Evolutionary conservation across 2,888 invertebrate species (phyloP).

Genomic region (Cacoxenus indagator): DNA sequence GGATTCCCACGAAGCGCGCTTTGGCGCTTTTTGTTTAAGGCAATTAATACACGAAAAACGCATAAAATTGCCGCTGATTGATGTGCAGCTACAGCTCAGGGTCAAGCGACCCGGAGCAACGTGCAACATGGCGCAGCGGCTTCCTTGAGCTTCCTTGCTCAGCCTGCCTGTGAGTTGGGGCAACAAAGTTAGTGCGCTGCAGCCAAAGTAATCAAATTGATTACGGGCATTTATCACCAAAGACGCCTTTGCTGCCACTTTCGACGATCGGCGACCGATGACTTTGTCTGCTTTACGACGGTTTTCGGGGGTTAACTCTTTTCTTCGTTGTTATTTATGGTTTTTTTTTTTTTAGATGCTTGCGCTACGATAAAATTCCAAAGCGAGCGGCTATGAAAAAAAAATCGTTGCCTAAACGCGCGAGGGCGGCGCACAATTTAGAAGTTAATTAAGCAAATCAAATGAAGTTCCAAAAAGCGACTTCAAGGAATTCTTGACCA

Average conservation of each 20-base stretch:
- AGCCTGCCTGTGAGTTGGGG: neutral
- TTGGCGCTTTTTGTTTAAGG: neutral
- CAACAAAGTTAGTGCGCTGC: neutral
- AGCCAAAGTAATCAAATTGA: conserved; percentile 58
- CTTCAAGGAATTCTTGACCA: conserved; percentile 45
- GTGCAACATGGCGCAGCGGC: neutral
- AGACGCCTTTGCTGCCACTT: neutral
- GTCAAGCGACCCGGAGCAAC: neutral
- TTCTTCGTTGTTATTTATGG: neutral
- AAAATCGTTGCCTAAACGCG: conserved; percentile 18
- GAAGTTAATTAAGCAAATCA: conserved; percentile 59
- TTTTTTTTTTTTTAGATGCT: conserved; percentile 4
- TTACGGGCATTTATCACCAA: conserved; percentile 58
- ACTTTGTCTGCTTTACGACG: neutral
- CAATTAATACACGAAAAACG: neutral
- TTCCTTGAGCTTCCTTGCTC: neutral
- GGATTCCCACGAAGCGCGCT: too few relatives aligned
- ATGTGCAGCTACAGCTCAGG: neutral
- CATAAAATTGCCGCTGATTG: neutral
- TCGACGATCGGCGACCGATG: neutral
- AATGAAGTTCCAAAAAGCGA: conserved; percentile 23
- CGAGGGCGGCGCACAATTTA: conserved; percentile 50
- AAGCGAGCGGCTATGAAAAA: conserved; percentile 52
- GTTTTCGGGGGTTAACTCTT: neutral
- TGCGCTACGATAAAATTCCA: conserved; percentile 39